Base-by-base conservation (phyloP, 1,140 invertebrate species). In the Zaprionus capensis region DNA sequence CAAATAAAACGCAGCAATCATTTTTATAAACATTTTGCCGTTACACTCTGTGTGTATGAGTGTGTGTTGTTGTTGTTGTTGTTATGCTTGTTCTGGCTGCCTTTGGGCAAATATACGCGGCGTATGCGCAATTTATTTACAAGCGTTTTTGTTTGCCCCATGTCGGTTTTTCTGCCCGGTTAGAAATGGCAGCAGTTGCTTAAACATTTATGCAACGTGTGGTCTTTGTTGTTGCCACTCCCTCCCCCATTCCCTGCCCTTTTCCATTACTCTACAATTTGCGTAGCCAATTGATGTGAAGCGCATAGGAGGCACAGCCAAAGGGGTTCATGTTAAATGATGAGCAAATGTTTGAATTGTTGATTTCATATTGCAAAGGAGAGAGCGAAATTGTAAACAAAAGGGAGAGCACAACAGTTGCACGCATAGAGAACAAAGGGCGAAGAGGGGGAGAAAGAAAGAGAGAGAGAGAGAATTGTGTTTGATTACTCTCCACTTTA, bases 41-140 rank as follows among this genome's bases (percentile, higher is more conserved):
- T 6, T 56, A 14, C 56, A 36, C 31, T 20, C 34, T 28, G 41
- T 65, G 28, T 46, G 38, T 46, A 2, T 77, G 58, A 11, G 46
- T 22, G 7, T 12, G 46, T 51, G 46, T 41, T n/a, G n/a, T 17
- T 22, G n/a, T 20, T 71, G 44, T 31, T 34, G 65, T 65, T 74
- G 69, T 72, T 76, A 14, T 34, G 14, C 41, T 73, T 59, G 70
- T 69, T 46, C 41, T 61, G 74, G 53, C 64, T 56, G 69, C 73
- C 80, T 49, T 49, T 64, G 56, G 68, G 80, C 78, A 76, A 74
- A 72, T 62, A 78, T 67, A 83, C 59, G 69, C 46, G 74, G 71
- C 84, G 78, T 87, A 78, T 83, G 71, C 74, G 83, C 84, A 78
- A 87, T 83, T 78, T 87, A 75, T 83, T 80, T 80, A 77, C 73